Conservation (phyloP, 2,113 vertebrate genomes). For the Oncorhynchus kisutch region DNA sequence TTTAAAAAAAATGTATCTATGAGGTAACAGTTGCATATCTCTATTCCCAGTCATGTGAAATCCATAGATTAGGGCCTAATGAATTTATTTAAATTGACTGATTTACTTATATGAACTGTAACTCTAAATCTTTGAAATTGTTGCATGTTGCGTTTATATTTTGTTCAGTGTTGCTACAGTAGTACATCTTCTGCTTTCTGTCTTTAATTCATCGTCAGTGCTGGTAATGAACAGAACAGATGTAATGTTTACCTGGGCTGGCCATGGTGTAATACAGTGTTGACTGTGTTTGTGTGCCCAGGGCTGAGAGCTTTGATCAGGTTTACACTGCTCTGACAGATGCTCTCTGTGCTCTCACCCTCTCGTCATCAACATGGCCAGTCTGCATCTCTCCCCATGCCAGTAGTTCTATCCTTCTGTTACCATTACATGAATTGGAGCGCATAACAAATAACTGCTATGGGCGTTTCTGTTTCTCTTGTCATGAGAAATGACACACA, state of each 20-base stretch:
- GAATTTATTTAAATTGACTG: too few relatives aligned
- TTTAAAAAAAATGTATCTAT: too few relatives aligned
- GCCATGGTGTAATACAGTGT: constrained; percentile 44
- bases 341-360: constrained; percentile 52
- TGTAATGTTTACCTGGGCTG: constrained; percentile 70
- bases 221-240: constrained; percentile 34
- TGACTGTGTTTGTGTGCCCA: constrained; percentile 11
- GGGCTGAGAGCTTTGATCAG: constrained; percentile 65
- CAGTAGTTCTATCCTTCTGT: constrained; percentile 66
- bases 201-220: too few relatives aligned
- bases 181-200: constrained; percentile 55
- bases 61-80: too few relatives aligned
- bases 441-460: constrained; percentile 37
- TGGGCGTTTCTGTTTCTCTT: constrained; percentile 61
- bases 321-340: constrained; percentile 67
- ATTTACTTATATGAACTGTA: too few relatives aligned
- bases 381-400: constrained; percentile 60
- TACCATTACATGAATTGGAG: constrained; percentile 60
- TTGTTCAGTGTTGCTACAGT: constrained; percentile 41
- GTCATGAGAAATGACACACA: constrained; percentile 62
- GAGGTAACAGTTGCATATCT: too few relatives aligned
- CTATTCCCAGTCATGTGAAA: too few relatives aligned
- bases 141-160: too few relatives aligned
- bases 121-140: too few relatives aligned
- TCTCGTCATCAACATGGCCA: constrained; percentile 64